Conservation (phyloP, 2,113 vertebrate genomes). For the Athene noctua region DNA sequence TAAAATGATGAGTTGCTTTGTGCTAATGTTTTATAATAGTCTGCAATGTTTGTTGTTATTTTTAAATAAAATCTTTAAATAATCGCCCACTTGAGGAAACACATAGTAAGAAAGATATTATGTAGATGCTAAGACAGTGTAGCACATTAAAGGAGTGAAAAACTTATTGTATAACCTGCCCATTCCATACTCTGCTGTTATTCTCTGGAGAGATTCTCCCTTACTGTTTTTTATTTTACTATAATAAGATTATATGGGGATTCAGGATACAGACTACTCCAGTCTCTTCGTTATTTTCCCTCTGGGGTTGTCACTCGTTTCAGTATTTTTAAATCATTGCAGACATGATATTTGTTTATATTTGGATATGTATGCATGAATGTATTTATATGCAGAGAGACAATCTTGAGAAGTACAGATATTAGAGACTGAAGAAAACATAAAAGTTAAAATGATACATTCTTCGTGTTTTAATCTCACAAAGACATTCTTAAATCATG, state of each 20-base stretch:
- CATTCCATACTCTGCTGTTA: background rate
- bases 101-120: background rate
- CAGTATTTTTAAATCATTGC: constrained; percentile 18
- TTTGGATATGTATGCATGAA: background rate
- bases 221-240: constrained; percentile 12
- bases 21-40: background rate
- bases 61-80: background rate
- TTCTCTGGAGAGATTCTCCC: background rate
- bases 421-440: background rate
- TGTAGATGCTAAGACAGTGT: background rate
- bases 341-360: constrained; percentile 7
- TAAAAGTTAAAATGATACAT: constrained; percentile 7
- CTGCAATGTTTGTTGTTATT: background rate
- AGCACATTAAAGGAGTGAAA: background rate
- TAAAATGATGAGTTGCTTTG: background rate
- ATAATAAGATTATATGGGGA: background rate
- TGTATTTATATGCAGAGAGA: background rate
- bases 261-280: background rate
- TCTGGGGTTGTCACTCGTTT: constrained; percentile 21
- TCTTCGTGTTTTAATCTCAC: constrained; percentile 18
- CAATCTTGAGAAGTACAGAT: background rate
- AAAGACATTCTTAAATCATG: constrained; percentile 3
- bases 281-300: constrained; percentile 16
- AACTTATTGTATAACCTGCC: background rate
- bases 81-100: background rate